These are phyloP conservation scores for Cryptoprocta ferox DNA, from an alignment of 2,797 vertebrate species.

Conservation along the genomic window DNA sequence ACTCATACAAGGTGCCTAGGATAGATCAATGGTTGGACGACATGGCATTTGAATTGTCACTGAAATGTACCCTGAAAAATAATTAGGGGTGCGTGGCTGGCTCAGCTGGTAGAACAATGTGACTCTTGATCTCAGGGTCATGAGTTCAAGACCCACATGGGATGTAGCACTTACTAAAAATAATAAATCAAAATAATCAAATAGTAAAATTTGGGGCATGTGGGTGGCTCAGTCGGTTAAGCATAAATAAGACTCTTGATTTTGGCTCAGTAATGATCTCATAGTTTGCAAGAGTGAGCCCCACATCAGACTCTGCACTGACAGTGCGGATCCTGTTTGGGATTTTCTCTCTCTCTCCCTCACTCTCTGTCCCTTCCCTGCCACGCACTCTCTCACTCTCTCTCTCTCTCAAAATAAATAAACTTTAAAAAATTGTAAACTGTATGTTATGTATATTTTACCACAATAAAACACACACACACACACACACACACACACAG, in stretches of 20 bases:
- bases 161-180: not conserved
- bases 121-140: not conserved
- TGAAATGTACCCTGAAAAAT: not conserved
- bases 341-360: no score
- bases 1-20: not conserved
- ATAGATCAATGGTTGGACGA: not conserved
- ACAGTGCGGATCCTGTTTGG: no score
- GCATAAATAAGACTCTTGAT: no score
- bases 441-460: not conserved
- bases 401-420: not conserved
- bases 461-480: not conserved
- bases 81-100: not conserved
- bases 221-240: no score
- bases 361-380: no score
- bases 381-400: no score
- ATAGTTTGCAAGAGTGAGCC: no score
- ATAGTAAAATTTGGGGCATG: no score
- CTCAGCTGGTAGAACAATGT: not conserved
- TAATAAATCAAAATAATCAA: not conserved
- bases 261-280: no score
- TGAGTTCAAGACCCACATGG: not conserved
- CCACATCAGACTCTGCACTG: no score
- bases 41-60: not conserved
- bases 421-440: not conserved
- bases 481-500: no score